phyloP scores from a whole-genome alignment of 2,113 vertebrate species.

The Urocolius indicus region DNA sequence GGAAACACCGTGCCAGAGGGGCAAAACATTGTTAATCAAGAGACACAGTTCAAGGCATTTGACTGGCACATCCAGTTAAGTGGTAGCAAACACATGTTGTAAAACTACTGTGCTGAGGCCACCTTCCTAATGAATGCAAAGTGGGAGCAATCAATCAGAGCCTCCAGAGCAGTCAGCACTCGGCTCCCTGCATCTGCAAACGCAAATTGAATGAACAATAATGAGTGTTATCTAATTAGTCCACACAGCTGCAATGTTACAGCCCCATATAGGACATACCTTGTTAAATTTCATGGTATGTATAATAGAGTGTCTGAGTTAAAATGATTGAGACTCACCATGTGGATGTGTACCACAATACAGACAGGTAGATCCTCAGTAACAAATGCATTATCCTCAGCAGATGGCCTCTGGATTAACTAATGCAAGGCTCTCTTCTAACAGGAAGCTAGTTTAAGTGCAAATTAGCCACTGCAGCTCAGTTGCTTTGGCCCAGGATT shows the following conservation, averaged over 20 bases:
- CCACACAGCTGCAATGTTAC: constrained; percentile 44
- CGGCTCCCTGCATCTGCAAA: constrained; percentile 31
- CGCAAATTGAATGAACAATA: constrained; percentile 40
- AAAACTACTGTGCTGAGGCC: constrained; percentile 28
- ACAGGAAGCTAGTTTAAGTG: not conserved
- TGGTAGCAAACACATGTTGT: constrained; percentile 10
- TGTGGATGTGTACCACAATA: not conserved
- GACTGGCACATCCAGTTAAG: constrained; percentile 1
- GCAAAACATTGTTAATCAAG: not conserved
- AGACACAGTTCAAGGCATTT: not conserved
- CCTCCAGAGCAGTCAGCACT: not conserved
- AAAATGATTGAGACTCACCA: not conserved
- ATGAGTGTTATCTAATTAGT: constrained; percentile 48
- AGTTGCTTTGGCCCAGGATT: not conserved
- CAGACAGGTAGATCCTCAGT: not conserved
- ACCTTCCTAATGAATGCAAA: not conserved
- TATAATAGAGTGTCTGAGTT: not conserved
- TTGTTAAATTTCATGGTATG: constrained; percentile 53
- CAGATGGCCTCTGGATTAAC: constrained; percentile 22
- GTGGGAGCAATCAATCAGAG: constrained; percentile 37
- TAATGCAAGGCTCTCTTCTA: not conserved
- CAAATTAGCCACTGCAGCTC: not conserved
- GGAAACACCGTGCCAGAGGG: not conserved
- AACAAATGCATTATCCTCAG: not conserved
- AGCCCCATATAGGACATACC: constrained; percentile 5